These are phyloP conservation scores for Esox lucius DNA, from an alignment of 2,797 vertebrate genomes.

Conservation along the genomic window DNA sequence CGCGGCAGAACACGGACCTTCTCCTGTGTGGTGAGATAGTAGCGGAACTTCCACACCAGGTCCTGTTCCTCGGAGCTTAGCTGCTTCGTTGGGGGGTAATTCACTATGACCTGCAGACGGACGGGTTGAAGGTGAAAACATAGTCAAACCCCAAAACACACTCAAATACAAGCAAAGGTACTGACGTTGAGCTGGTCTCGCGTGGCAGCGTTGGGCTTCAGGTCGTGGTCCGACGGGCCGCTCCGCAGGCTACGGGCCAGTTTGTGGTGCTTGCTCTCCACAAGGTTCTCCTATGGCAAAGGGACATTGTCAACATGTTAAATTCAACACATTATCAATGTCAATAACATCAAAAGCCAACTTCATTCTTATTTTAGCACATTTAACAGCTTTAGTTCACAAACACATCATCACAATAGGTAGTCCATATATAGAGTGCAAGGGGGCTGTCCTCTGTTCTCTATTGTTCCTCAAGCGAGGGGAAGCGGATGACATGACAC, in stretches of 20 bases:
- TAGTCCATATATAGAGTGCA: too few relatives aligned
- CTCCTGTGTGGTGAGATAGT: constrained; percentile 97
- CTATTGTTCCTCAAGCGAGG: too few relatives aligned
- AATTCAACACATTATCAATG: neutral
- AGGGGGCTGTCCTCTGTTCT: too few relatives aligned
- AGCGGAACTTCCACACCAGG: constrained; percentile 98
- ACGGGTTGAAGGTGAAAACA: neutral
- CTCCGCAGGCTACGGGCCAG: constrained; percentile 95
- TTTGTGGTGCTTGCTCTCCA: constrained; percentile 98
- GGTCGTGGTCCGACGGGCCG: constrained; percentile 94
- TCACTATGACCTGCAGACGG: constrained; percentile 88
- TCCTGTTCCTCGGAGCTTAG: constrained; percentile 97
- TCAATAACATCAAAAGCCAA: too few relatives aligned
- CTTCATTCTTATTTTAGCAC: neutral
- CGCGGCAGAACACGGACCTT: constrained; percentile 74
- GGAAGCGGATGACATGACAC: too few relatives aligned
- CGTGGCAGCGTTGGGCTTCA: constrained; percentile 96
- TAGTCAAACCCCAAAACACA: constrained; percentile 8
- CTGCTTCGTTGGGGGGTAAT: constrained; percentile 96
- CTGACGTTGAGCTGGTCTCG: constrained; percentile 96
- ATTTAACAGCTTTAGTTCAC: neutral
- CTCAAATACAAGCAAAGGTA: constrained; percentile 4
- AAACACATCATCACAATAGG: too few relatives aligned
- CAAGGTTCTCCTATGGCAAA: constrained; percentile 88
- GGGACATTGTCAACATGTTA: neutral